A percentile compares a stretch with the other conserved stretches of the same genome.
Conservation (phyloP, 2,888 invertebrate species). For the Plebejus melissa region DNA sequence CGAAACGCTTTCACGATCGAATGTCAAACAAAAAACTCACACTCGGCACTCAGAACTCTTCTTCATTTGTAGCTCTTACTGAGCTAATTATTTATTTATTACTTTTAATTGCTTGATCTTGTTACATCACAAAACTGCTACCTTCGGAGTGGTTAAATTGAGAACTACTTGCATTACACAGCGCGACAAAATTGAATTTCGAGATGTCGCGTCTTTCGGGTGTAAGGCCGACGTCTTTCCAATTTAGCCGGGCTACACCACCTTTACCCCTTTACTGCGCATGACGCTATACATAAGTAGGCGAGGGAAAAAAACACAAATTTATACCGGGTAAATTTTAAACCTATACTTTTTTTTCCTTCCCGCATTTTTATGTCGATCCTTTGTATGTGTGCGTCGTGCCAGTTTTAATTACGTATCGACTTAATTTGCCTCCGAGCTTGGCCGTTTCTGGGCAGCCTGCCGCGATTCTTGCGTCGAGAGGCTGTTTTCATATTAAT, state of each 20-base stretch:
- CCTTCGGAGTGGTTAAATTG: constrained; percentile 46
- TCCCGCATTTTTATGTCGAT: constrained; percentile 75
- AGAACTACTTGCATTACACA: constrained; percentile 51
- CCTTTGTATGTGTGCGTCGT: constrained; percentile 74
- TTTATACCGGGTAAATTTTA: constrained; percentile 79
- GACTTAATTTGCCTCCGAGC: constrained; percentile 76
- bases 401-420: constrained; percentile 78
- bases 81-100: neutral
- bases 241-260: constrained; percentile 41
- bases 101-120: constrained; percentile 34
- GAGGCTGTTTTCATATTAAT: constrained; percentile 35
- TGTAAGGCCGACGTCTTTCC: constrained; percentile 15
- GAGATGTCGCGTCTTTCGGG: neutral
- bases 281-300: constrained; percentile 75
- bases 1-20: too few relatives aligned
- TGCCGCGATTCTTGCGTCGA: constrained; percentile 40
- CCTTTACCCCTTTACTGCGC: constrained; percentile 76
- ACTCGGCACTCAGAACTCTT: neutral
- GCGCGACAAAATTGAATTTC: constrained; percentile 41
- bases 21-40: too few relatives aligned
- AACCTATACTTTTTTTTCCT: constrained; percentile 78
- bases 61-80: neutral
- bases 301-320: constrained; percentile 77
- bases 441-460: constrained; percentile 53
- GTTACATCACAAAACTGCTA: constrained; percentile 38